A percentile compares a stretch with the other conserved stretches of the same genome.
Conservation (phyloP, 2,113 vertebrate genomes). For the Heteronetta atricapilla region DNA sequence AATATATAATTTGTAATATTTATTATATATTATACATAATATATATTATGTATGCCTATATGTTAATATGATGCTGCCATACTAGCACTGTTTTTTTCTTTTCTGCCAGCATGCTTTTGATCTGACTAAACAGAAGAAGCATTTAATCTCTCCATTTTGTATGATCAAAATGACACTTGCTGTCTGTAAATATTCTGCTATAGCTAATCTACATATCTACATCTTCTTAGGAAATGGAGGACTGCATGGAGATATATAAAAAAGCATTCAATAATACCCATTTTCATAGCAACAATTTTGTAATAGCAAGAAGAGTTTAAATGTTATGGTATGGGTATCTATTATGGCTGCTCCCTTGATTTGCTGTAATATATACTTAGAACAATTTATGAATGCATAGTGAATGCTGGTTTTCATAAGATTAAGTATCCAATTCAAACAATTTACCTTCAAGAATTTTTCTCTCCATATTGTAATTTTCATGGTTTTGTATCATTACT, state of each 20-base stretch:
- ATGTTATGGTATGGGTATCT: background rate
- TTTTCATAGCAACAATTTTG: background rate
- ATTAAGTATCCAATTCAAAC: background rate
- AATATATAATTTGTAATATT: too few relatives aligned
- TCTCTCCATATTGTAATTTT: background rate
- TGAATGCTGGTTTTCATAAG: background rate
- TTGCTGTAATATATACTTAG: background rate
- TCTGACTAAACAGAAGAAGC: background rate
- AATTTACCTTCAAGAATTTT: background rate
- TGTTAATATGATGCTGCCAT: too few relatives aligned
- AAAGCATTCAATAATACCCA: background rate
- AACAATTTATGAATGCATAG: background rate
- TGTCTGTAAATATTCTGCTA: background rate
- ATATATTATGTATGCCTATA: too few relatives aligned
- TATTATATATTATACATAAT: too few relatives aligned
- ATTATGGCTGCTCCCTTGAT: background rate
- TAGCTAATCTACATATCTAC: background rate
- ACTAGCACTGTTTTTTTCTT: background rate
- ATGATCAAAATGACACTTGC: background rate
- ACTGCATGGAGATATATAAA: background rate
- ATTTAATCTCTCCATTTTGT: background rate
- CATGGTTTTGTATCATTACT: background rate
- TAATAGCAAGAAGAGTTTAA: background rate
- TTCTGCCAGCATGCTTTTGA: background rate
- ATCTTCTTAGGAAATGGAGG: background rate